These are phyloP conservation scores for Bostrychus sinensis DNA, from an alignment of 2,113 vertebrate species.

Conservation along the genomic window DNA sequence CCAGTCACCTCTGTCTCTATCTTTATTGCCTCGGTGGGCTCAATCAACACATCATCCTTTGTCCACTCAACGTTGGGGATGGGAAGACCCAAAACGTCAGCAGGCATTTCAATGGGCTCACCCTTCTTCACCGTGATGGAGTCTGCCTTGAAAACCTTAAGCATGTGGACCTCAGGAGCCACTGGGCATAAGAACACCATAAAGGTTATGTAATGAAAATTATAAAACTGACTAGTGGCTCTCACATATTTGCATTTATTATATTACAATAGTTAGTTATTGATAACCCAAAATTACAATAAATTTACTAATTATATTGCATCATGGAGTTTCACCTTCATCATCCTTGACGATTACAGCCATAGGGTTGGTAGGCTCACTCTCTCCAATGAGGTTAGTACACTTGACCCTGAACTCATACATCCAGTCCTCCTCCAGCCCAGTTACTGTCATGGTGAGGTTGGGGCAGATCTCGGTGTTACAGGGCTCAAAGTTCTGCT, in stretches of 20 bases:
- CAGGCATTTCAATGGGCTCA: slow-evolving; percentile 90
- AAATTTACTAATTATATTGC: background rate
- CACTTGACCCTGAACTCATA: slow-evolving; percentile 98
- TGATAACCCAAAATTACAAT: background rate
- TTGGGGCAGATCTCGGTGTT: slow-evolving; percentile 85
- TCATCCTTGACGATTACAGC: slow-evolving; percentile 94
- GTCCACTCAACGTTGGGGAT: slow-evolving; percentile 95
- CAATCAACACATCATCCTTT: slow-evolving; percentile 90
- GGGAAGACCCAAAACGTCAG: slow-evolving; percentile 92
- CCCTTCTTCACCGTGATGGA: slow-evolving; percentile 90
- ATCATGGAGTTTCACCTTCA: slow-evolving; percentile 83
- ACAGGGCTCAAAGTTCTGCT: slow-evolving; percentile 89
- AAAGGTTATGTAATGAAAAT: slow-evolving; percentile 8
- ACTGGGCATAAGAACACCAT: slow-evolving; percentile 35
- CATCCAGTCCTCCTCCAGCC: slow-evolving; percentile 91
- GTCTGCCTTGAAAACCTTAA: slow-evolving; percentile 88
- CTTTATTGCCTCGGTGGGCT: slow-evolving; percentile 81
- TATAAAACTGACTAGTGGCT: background rate
- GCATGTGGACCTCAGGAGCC: slow-evolving; percentile 77
- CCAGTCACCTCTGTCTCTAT: slow-evolving; percentile 88
- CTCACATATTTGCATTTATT: background rate
- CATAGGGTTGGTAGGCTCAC: slow-evolving; percentile 91
- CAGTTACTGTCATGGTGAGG: slow-evolving; percentile 87
- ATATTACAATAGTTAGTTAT: no score
- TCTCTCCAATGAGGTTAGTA: slow-evolving; percentile 90